A percentile compares a stretch with the other conserved stretches of the same genome.
phyloP scores from a whole-genome alignment of 2,113 vertebrate species.

The Poecile atricapillus region DNA sequence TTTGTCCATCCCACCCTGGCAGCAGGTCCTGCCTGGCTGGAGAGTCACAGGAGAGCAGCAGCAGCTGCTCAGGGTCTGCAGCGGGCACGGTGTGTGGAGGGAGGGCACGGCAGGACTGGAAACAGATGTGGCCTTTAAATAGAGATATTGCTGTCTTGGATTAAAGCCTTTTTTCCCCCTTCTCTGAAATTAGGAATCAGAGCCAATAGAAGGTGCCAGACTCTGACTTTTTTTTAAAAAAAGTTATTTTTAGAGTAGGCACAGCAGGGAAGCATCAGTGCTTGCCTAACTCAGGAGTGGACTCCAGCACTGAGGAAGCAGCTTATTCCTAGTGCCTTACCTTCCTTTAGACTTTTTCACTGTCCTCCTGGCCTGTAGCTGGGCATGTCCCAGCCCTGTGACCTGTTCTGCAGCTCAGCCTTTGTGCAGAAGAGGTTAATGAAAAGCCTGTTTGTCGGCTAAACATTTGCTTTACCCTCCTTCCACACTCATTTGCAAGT shows the following conservation, averaged over 20 bases:
- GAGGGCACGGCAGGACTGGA: background rate
- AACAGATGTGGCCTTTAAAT: conserved; percentile 10
- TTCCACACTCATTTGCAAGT: background rate
- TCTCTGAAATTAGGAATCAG: background rate
- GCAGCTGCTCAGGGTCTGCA: background rate
- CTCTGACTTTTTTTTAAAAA: background rate
- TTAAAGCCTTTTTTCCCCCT: background rate
- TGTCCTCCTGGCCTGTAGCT: background rate
- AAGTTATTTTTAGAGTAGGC: background rate
- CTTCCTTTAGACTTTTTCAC: background rate
- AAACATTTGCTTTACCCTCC: background rate
- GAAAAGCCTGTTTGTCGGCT: background rate
- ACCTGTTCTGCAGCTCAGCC: background rate
- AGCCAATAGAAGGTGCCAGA: background rate
- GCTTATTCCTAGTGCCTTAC: background rate
- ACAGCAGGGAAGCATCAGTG: background rate
- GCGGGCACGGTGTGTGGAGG: background rate
- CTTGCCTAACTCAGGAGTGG: background rate
- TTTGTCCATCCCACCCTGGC: background rate
- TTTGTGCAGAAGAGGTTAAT: background rate
- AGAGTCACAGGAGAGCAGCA: background rate
- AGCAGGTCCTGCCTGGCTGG: background rate
- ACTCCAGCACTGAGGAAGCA: background rate
- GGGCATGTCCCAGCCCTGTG: background rate
- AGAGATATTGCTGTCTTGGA: background rate